phyloP scores from a whole-genome alignment of 2,797 vertebrate species.

The Microhierax caerulescens region DNA sequence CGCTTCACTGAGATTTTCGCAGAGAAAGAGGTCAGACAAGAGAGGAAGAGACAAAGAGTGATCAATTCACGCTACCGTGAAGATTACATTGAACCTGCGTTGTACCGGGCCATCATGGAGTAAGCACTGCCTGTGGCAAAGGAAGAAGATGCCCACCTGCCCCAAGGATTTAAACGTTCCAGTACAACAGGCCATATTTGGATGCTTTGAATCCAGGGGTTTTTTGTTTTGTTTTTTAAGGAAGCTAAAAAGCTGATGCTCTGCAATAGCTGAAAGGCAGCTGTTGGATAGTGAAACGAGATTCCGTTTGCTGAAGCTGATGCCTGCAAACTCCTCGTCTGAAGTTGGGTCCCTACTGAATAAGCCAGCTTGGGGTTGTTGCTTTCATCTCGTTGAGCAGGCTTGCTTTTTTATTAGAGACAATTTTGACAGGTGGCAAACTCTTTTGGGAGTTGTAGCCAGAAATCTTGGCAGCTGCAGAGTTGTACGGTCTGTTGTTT shows the following conservation, averaged over 20 bases:
- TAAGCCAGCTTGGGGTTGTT: constrained; percentile 43
- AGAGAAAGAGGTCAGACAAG: constrained; percentile 89
- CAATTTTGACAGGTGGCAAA: constrained; percentile 38
- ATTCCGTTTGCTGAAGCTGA: constrained; percentile 52
- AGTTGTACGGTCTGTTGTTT: neutral
- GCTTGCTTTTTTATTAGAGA: constrained; percentile 50
- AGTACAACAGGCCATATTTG: constrained; percentile 69
- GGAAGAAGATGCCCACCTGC: constrained; percentile 41
- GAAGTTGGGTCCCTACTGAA: constrained; percentile 39
- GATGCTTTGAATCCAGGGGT: constrained; percentile 62
- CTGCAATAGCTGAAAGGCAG: constrained; percentile 65
- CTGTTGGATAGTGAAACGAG: constrained; percentile 43
- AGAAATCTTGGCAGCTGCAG: constrained; percentile 54
- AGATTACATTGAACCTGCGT: constrained; percentile 92
- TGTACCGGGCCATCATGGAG: constrained; percentile 97
- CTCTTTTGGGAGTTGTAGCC: constrained; percentile 23
- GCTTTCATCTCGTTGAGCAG: constrained; percentile 43
- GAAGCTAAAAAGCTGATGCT: constrained; percentile 58
- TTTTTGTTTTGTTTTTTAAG: constrained; percentile 41
- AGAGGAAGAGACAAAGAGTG: constrained; percentile 93
- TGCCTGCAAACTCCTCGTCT: constrained; percentile 45
- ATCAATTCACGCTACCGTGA: constrained; percentile 96
- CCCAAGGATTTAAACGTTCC: constrained; percentile 59
- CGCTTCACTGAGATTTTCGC: constrained; percentile 94
- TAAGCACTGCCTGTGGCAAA: constrained; percentile 71